Conservation (phyloP, 2,797 vertebrate genomes). For the Tokudaia muenninki region DNA sequence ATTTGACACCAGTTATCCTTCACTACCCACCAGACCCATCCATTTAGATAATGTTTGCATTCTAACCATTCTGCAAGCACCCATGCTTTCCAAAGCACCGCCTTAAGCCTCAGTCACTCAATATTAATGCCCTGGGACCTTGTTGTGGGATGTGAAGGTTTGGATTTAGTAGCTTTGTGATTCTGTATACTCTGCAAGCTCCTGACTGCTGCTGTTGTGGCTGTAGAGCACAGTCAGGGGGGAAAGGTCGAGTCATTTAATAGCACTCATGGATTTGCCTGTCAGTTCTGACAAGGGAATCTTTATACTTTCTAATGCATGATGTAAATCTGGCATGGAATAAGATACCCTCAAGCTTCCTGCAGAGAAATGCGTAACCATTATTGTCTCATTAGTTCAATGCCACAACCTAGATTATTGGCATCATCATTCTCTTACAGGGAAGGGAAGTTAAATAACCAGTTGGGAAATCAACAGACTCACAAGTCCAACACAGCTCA, state of each 20-base stretch:
- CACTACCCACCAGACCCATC: background rate
- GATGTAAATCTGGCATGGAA: background rate
- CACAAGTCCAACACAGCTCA: background rate
- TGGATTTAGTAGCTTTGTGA: background rate
- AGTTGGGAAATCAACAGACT: background rate
- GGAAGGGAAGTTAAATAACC: background rate
- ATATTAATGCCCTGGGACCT: background rate
- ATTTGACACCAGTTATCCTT: background rate
- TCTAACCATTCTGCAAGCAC: background rate
- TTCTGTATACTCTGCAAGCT: background rate
- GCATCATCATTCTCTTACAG: background rate
- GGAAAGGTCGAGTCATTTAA: background rate
- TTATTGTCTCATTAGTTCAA: constrained; percentile 16
- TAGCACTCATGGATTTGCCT: background rate
- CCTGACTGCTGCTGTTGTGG: background rate
- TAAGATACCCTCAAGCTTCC: constrained; percentile 25
- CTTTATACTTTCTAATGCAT: background rate
- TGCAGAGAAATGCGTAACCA: background rate
- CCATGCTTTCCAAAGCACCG: background rate
- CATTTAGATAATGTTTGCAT: background rate
- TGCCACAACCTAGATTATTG: background rate
- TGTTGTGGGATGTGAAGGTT: background rate
- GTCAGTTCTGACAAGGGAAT: background rate
- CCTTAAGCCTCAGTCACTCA: background rate
- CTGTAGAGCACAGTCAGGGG: background rate